Conservation (phyloP, 1,140 invertebrate genomes). For the Sycobia sp. region DNA sequence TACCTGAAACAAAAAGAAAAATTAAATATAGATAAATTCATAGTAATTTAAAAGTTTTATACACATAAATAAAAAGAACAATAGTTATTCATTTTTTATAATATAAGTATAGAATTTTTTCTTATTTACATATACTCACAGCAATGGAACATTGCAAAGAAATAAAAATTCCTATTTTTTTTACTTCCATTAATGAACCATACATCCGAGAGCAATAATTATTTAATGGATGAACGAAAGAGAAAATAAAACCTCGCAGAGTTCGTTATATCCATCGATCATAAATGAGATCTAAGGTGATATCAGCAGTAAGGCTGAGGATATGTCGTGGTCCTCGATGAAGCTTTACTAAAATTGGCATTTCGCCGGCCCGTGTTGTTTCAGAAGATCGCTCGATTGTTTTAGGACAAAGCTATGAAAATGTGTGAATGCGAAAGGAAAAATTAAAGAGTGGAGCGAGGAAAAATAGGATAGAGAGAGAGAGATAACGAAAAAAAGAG, state of each 20-base stretch:
- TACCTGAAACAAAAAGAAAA: too few species aligned
- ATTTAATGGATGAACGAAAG: background rate
- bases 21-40: too few species aligned
- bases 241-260: background rate
- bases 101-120: too few species aligned
- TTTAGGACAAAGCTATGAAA: background rate
- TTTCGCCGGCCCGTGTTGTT: slow-evolving; percentile 17
- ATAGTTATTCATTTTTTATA: too few species aligned
- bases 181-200: background rate
- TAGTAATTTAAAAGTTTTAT: too few species aligned
- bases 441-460: background rate
- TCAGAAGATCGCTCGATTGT: slow-evolving; percentile 3
- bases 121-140: too few species aligned
- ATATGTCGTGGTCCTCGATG: background rate
- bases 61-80: too few species aligned
- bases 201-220: background rate
- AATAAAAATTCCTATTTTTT: slow-evolving; percentile 1
- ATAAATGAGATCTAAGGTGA: background rate
- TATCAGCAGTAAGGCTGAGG: background rate
- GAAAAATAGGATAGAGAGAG: too few species aligned
- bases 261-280: background rate
- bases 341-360: slow-evolving; percentile 24
- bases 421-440: background rate
- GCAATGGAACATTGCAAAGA: too few species aligned
- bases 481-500: too few species aligned